Conservation (phyloP, 1,140 invertebrate genomes). For the Mactra quadrangularis region DNA sequence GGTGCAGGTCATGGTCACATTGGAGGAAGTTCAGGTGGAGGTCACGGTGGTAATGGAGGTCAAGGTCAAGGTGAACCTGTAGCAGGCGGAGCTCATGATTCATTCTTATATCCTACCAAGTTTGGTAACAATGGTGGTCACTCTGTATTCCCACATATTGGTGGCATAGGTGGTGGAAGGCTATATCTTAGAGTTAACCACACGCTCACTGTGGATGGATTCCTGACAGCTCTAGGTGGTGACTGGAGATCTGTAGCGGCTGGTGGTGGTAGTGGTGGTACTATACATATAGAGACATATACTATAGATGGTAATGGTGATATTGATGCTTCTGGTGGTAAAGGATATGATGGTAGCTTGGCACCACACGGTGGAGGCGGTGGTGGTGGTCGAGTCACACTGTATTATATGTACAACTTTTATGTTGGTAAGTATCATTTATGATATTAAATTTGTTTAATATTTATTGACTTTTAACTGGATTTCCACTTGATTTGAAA, state of each 20-base stretch:
- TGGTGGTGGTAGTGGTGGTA: slow-evolving; percentile 77
- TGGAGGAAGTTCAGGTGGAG: slow-evolving; percentile 73
- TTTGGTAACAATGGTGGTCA: slow-evolving; percentile 77
- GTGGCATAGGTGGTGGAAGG: slow-evolving; percentile 72
- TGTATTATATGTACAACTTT: slow-evolving; percentile 75
- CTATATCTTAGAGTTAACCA: slow-evolving; percentile 66
- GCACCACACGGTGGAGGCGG: slow-evolving; percentile 72
- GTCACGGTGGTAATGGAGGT: slow-evolving; percentile 78
- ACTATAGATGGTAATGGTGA: slow-evolving; percentile 73
- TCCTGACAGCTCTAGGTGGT: slow-evolving; percentile 70
- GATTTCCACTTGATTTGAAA: too few species aligned
- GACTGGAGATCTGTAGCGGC: slow-evolving; percentile 65
- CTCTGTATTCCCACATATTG: slow-evolving; percentile 71
- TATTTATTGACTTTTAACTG: too few species aligned
- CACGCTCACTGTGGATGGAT: slow-evolving; percentile 72
- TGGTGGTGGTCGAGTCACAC: slow-evolving; percentile 71
- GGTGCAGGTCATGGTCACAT: slow-evolving; percentile 61
- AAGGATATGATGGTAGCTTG: slow-evolving; percentile 64
- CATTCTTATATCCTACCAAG: slow-evolving; percentile 68
- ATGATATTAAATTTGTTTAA: too few species aligned
- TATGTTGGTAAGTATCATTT: slow-evolving; percentile 74
- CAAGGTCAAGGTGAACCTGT: slow-evolving; percentile 69
- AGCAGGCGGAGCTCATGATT: slow-evolving; percentile 71
- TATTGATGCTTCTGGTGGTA: slow-evolving; percentile 71
- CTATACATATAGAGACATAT: slow-evolving; percentile 68